Evolutionary conservation across 2,888 invertebrate species (phyloP).

Genomic region (Ormyrus rosae): DNA sequence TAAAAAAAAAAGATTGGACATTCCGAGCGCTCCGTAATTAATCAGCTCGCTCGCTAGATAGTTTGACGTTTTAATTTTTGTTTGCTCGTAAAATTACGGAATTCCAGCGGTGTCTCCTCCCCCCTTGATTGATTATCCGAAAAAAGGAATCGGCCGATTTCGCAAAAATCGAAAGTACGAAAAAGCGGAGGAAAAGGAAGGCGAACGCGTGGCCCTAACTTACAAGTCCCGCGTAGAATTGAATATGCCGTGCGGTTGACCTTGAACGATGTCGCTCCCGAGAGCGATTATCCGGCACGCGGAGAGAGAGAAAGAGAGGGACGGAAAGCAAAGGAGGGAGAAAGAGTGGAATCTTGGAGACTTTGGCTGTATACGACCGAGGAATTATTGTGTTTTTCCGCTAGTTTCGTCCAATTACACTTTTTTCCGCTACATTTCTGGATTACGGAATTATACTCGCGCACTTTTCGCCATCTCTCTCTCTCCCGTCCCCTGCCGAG

Average conservation of each 20-base stretch:
- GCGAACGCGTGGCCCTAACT: too few relatives aligned
- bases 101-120: too few relatives aligned
- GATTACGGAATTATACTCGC: neutral
- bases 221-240: neutral
- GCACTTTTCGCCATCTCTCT: neutral
- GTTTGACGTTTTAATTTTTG: too few relatives aligned
- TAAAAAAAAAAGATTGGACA: too few relatives aligned
- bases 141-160: too few relatives aligned
- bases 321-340: neutral
- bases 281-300: constrained; percentile 30
- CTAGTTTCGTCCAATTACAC: neutral
- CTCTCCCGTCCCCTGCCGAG: neutral
- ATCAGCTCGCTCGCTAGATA: too few relatives aligned
- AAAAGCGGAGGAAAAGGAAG: too few relatives aligned
- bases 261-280: constrained; percentile 47
- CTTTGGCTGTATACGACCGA: neutral
- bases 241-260: constrained; percentile 35
- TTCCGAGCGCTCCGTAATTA: too few relatives aligned
- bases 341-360: constrained; percentile 30
- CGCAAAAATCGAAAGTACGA: too few relatives aligned
- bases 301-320: constrained; percentile 9
- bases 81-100: too few relatives aligned
- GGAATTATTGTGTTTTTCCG: constrained; percentile 42
- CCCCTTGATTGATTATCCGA: too few relatives aligned
- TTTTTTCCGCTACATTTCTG: too few relatives aligned